Conservation (phyloP, 1,140 invertebrate genomes). For the Vanessa tameamea region DNA sequence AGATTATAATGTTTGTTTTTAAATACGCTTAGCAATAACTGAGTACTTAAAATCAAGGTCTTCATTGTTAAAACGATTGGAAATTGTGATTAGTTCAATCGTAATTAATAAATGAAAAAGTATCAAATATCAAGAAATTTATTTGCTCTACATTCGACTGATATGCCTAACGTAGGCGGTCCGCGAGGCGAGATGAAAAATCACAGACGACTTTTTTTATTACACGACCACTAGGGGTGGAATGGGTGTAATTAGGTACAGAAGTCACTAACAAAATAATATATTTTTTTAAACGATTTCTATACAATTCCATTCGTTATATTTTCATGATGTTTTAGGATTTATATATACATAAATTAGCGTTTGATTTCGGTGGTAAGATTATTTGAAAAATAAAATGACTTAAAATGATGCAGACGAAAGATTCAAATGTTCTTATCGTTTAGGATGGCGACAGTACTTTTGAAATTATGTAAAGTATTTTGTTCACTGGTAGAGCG, state of each 20-base stretch:
- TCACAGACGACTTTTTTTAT: constrained; percentile 70
- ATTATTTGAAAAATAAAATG: neutral
- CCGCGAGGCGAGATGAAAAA: constrained; percentile 64
- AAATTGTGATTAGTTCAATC: too few relatives aligned
- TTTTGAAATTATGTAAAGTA: too few relatives aligned
- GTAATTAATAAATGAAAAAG: neutral
- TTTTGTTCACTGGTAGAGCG: too few relatives aligned
- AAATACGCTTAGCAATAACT: too few relatives aligned
- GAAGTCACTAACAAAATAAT: constrained; percentile 30
- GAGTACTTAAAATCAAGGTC: too few relatives aligned
- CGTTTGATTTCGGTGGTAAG: neutral
- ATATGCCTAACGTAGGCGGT: constrained; percentile 54
- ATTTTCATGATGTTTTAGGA: too few relatives aligned
- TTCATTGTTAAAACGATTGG: too few relatives aligned
- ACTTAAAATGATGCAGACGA: too few relatives aligned
- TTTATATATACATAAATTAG: too few relatives aligned
- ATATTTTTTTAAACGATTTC: too few relatives aligned
- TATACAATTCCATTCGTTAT: too few relatives aligned
- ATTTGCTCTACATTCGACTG: constrained; percentile 36
- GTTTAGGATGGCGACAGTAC: neutral
- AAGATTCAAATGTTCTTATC: neutral
- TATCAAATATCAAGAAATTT: constrained; percentile 38
- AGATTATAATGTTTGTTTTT: too few relatives aligned
- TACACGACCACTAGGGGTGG: constrained; percentile 49
- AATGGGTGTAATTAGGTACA: constrained; percentile 48